phyloP scores from a whole-genome alignment of 2,797 vertebrate species.

The Sebastes itinus region DNA sequence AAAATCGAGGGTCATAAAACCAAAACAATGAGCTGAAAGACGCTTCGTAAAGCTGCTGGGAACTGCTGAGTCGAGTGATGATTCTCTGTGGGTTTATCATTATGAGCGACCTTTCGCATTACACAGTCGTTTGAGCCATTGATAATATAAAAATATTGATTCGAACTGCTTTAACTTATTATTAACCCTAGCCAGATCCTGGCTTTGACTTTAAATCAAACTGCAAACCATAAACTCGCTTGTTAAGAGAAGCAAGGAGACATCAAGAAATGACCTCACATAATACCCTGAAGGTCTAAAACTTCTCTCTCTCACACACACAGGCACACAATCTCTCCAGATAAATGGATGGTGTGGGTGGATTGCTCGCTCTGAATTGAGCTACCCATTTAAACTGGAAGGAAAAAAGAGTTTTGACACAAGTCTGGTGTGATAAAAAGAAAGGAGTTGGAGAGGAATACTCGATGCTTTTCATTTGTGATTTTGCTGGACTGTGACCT shows the following conservation, averaged over 20 bases:
- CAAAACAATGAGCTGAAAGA: constrained; percentile 20
- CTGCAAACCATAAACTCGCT: constrained; percentile 22
- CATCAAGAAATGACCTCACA: constrained; percentile 39
- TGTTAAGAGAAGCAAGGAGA: constrained; percentile 34
- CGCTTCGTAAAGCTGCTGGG: background rate
- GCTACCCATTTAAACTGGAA: constrained; percentile 22
- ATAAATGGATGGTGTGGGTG: constrained; percentile 36
- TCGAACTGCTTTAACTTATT: constrained; percentile 5
- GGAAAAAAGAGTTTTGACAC: constrained; percentile 27
- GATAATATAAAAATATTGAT: constrained; percentile 34
- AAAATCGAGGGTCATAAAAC: background rate
- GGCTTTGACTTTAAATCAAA: constrained; percentile 36
- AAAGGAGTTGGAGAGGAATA: background rate
- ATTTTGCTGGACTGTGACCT: constrained; percentile 21
- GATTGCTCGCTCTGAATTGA: constrained; percentile 28
- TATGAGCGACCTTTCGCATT: constrained; percentile 19
- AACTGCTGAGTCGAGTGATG: background rate
- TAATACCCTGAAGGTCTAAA: constrained; percentile 33
- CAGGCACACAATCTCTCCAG: constrained; percentile 12
- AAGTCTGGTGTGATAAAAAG: constrained; percentile 9
- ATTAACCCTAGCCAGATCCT: background rate
- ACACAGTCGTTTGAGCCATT: constrained; percentile 11
- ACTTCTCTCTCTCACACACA: background rate
- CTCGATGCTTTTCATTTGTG: background rate
- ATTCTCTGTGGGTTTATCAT: constrained; percentile 1